Conservation (phyloP, 2,888 invertebrate species). For the Lingula anatina region DNA sequence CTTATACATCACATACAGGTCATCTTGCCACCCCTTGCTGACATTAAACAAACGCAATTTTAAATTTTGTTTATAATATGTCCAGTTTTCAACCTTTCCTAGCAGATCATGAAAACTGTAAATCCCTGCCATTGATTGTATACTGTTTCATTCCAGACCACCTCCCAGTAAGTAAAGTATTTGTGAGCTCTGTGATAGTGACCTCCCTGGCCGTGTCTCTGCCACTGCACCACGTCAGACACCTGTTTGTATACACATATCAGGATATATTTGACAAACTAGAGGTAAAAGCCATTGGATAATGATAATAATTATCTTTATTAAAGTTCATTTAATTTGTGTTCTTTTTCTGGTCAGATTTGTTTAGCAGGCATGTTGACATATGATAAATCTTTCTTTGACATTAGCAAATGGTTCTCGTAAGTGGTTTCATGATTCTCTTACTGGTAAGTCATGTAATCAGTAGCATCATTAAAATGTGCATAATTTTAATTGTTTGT, state of each 20-base stretch:
- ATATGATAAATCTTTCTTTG: not conserved
- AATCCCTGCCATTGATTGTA: too few relatives aligned
- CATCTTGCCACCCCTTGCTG: too few relatives aligned
- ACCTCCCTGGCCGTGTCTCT: conserved; percentile 55
- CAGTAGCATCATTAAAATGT: too few relatives aligned
- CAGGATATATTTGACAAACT: conserved; percentile 48
- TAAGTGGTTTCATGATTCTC: too few relatives aligned
- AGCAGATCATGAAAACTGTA: too few relatives aligned
- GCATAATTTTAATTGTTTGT: too few relatives aligned
- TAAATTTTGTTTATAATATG: too few relatives aligned
- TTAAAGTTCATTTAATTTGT: not conserved
- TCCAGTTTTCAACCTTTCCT: too few relatives aligned
- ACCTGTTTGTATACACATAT: conserved; percentile 52
- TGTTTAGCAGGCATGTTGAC: not conserved
- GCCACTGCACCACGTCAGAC: conserved; percentile 49
- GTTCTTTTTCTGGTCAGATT: not conserved
- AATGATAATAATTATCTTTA: too few relatives aligned
- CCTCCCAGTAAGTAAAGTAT: conserved; percentile 55
- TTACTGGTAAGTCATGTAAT: too few relatives aligned
- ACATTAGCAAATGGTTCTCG: not conserved
- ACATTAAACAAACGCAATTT: too few relatives aligned
- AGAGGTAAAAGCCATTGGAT: conserved; percentile 46
- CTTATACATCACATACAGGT: too few relatives aligned
- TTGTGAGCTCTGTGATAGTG: conserved; percentile 53
- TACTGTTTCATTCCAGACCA: conserved; percentile 51